Base-by-base conservation (phyloP, 2,113 vertebrate species). In the Rhinopithecus roxellana region DNA sequence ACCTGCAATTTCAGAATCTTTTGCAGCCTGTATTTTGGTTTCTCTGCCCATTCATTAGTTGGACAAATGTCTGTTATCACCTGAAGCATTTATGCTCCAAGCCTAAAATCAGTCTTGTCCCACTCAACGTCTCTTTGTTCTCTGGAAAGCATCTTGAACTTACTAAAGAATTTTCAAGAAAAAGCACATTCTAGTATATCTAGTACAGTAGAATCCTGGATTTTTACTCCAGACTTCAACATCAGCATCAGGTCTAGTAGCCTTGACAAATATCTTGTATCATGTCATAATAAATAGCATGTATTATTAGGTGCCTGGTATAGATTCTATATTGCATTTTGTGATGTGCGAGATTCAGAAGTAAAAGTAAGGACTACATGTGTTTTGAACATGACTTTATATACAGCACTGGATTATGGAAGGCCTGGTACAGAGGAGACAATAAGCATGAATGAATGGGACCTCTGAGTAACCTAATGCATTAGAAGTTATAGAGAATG, bases 41-140 rank as follows among this genome's bases (percentile, higher is more conserved):
- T 81, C 84, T 50, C 61, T 88, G 93, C 38, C 77, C 77, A 70
- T 81, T 94, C 81, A 89, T 96, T 96, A 95, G 69, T 61, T 61
- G 95, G 81, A 90, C 69, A 81, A 87, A 95, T 35, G 50, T 80
- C 92, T 89, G 70, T 94, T 84, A 81, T 94, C 70, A 85, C 85
- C 91, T 90, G 81, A 96, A 88, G 57, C 57, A 52, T 90, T 96
- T 95, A 93, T 59, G 93, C 78, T 93, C 50, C 89, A 85, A 79
- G 27, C 38, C 72, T 94, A 57, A 89, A 80, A 57, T 57, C 77
- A 30, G 38, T 48, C 79, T 92, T 89, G 64, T 88, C 48, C 88
- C 67, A 61, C 10, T 48, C 35, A 70, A 61, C 17, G 43, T 92
- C 38, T 79, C 82, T 90, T 93, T 83, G 74, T 43, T 81, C 75